Conservation (phyloP, 1,140 invertebrate genomes). For the Papilio machaon region DNA sequence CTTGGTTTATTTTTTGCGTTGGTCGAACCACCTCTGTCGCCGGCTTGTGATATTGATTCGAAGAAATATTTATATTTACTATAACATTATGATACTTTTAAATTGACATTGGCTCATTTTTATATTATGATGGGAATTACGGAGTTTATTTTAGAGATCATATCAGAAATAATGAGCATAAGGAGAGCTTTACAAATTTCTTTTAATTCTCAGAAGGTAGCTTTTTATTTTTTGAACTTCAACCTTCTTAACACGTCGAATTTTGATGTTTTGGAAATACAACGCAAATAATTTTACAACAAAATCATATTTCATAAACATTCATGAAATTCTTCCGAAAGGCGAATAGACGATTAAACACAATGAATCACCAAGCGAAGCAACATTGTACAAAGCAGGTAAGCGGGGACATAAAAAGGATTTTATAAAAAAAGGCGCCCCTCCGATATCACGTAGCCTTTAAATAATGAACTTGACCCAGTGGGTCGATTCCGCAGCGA, state of each 20-base stretch:
- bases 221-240: neutral
- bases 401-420: conserved; percentile 26
- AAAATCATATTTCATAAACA: neutral
- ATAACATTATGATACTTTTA: neutral
- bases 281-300: neutral
- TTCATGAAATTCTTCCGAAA: neutral
- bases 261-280: neutral
- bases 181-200: too few species aligned
- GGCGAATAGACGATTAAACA: conserved; percentile 22
- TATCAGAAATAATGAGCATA: neutral
- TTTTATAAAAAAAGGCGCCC: conserved; percentile 28
- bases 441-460: conserved; percentile 34
- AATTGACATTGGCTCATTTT: neutral
- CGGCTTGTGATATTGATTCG: conserved; percentile 8
- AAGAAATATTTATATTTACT: neutral
- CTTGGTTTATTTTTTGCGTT: conserved; percentile 47
- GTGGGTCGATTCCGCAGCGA: conserved; percentile 44
- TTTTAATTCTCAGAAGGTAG: too few species aligned
- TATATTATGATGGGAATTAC: neutral
- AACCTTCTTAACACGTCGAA: neutral
- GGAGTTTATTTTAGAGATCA: neutral
- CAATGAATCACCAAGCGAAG: conserved; percentile 14
- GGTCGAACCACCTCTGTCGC: conserved; percentile 9
- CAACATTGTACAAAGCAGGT: conserved; percentile 33
- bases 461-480: conserved; percentile 67